phyloP scores from a whole-genome alignment of 1,140 invertebrate genomes.

The Rhopalosiphum maidis region DNA sequence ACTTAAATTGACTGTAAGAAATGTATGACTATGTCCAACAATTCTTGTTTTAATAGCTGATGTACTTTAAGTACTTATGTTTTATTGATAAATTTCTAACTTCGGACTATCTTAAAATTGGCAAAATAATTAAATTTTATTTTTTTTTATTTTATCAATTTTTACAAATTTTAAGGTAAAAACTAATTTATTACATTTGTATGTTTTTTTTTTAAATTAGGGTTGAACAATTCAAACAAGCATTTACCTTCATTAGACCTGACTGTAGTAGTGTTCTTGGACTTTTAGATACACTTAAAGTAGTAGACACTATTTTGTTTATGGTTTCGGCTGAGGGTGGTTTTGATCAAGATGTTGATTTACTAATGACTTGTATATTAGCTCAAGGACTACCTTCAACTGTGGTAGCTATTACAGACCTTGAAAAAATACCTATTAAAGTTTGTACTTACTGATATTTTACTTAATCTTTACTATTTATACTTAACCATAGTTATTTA shows the following conservation, averaged over 20 bases:
- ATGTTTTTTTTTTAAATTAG: not conserved
- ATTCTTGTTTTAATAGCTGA: too few relatives aligned
- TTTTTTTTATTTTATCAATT: too few relatives aligned
- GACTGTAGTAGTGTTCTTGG: constrained; percentile 74
- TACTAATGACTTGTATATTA: constrained; percentile 74
- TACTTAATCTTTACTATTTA: not conserved
- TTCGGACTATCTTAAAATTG: not conserved
- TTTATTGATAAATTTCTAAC: not conserved
- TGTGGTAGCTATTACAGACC: constrained; percentile 77
- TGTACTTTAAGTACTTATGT: not conserved
- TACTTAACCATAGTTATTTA: constrained; percentile 56
- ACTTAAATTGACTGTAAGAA: too few relatives aligned
- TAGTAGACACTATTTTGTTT: constrained; percentile 82
- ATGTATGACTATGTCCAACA: too few relatives aligned
- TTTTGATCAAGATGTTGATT: constrained; percentile 76
- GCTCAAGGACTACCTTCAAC: constrained; percentile 86
- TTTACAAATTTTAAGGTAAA: not conserved
- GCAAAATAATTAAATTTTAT: not conserved
- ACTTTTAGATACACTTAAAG: constrained; percentile 82
- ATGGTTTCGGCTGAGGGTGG: constrained; percentile 73
- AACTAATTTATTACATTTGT: not conserved
- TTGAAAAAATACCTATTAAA: constrained; percentile 74
- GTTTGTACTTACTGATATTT: constrained; percentile 60
- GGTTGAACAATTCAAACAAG: constrained; percentile 79
- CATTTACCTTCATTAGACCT: constrained; percentile 80